A percentile compares a stretch with the other conserved stretches of the same genome.
These are phyloP conservation scores for Epistrophe grossulariae DNA, from an alignment of 2,888 invertebrate species.

Conservation along the genomic window DNA sequence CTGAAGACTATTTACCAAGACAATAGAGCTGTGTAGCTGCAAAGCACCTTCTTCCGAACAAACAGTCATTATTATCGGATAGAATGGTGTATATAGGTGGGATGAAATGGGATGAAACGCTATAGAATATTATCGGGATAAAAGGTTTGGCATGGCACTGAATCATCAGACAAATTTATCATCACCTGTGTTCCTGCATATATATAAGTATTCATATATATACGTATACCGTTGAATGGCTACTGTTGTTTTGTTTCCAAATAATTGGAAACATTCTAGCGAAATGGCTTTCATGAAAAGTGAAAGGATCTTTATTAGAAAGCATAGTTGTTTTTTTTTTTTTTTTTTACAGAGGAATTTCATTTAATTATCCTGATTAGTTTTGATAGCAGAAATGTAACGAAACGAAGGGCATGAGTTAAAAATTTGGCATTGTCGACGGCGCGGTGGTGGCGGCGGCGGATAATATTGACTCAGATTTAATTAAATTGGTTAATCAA, in stretches of 20 bases:
- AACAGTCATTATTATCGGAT: background rate
- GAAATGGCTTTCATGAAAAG: background rate
- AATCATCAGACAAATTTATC: slow-evolving; percentile 26
- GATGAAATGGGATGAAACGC: background rate
- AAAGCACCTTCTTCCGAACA: background rate
- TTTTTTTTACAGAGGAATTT: background rate
- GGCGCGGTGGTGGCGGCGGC: too few species aligned
- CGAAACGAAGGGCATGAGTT: background rate
- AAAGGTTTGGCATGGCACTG: slow-evolving; percentile 6
- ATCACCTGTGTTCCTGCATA: background rate
- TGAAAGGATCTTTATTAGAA: background rate
- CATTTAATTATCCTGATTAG: slow-evolving; percentile 17
- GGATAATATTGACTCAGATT: background rate
- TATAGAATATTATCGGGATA: background rate
- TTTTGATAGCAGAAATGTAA: background rate
- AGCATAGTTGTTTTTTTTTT: background rate
- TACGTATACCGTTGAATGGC: background rate
- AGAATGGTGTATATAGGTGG: background rate
- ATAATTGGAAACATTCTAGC: slow-evolving; percentile 7
- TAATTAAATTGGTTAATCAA: background rate
- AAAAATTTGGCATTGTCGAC: background rate
- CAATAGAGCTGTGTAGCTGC: background rate
- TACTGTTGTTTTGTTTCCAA: slow-evolving; percentile 21
- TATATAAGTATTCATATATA: too few species aligned
- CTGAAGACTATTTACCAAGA: background rate